A percentile compares a stretch with the other conserved stretches of the same genome.
Conservation (phyloP, 2,888 invertebrate genomes). For the Endomychus coccineus region DNA sequence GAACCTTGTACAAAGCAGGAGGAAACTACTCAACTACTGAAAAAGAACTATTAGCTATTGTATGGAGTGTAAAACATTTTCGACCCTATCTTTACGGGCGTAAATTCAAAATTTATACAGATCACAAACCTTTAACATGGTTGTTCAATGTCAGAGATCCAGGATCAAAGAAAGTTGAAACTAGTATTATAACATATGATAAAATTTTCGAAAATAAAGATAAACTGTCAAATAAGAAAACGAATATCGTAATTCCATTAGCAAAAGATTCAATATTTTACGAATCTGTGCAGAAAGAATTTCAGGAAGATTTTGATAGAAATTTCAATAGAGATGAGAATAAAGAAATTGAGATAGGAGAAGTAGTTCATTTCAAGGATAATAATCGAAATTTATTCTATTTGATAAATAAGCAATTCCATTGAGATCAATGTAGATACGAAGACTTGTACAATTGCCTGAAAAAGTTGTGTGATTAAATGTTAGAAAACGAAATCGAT, state of each 20-base stretch:
- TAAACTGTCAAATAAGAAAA: neutral
- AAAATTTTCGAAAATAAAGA: constrained; percentile 2
- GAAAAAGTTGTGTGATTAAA: no score
- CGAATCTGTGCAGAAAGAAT: neutral
- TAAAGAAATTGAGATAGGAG: neutral
- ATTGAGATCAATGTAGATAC: no score
- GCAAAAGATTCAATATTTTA: constrained; percentile 1
- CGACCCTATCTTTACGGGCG: constrained; percentile 36
- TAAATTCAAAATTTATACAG: constrained; percentile 33
- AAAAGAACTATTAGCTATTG: constrained; percentile 35
- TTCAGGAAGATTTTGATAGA: no score
- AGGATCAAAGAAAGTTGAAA: constrained; percentile 16
- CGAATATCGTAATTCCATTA: neutral
- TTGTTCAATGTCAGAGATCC: constrained; percentile 32
- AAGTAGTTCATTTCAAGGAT: neutral
- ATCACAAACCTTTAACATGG: constrained; percentile 36
- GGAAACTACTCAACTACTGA: constrained; percentile 36
- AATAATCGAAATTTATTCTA: neutral
- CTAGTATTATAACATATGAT: neutral
- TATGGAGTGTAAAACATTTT: constrained; percentile 35
- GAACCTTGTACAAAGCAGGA: constrained; percentile 33
- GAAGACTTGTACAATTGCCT: no score
- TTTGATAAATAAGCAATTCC: constrained; percentile 6
- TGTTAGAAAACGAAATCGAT: no score
- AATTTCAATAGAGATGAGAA: no score